These are phyloP conservation scores for Paramuricea clavata DNA, from an alignment of 92 coral and sea anemone genomes.

Conservation along the genomic window DNA sequence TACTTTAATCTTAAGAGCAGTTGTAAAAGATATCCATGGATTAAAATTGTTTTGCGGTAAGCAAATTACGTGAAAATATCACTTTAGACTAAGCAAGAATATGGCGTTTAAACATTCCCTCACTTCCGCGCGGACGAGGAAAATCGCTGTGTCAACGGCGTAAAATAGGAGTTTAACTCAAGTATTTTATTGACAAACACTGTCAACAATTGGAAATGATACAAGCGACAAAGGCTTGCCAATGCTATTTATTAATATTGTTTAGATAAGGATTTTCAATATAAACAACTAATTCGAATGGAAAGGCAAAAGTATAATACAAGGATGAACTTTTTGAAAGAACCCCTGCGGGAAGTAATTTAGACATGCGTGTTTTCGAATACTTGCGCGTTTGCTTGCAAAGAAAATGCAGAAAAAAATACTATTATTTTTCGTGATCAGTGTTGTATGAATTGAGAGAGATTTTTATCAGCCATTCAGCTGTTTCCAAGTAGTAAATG, in stretches of 20 bases:
- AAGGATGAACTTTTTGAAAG: slow-evolving; percentile 8
- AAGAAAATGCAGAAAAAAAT: background rate
- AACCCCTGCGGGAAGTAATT: background rate
- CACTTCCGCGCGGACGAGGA: background rate
- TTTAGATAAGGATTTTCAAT: slow-evolving; percentile 53
- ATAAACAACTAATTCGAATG: slow-evolving; percentile 30
- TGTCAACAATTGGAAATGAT: slow-evolving; percentile 34
- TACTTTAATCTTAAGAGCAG: slow-evolving; percentile 21
- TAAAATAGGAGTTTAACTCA: background rate
- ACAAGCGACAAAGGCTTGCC: slow-evolving; percentile 46
- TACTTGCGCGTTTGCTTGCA: background rate
- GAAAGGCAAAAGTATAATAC: background rate
- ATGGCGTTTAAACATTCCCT: background rate
- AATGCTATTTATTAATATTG: slow-evolving; percentile 49
- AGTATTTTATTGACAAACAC: background rate
- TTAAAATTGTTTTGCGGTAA: slow-evolving; percentile 15
- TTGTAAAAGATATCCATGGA: slow-evolving; percentile 19
- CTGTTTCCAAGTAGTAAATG: slow-evolving; percentile 44
- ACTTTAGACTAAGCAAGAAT: background rate
- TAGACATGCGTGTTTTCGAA: background rate
- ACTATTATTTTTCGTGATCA: background rate
- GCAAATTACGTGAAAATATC: slow-evolving; percentile 1
- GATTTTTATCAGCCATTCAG: slow-evolving; percentile 47
- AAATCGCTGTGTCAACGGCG: background rate
- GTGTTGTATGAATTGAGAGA: slow-evolving; percentile 11